Conservation (phyloP, 1,140 invertebrate species). For the Antheraea pernyi region DNA sequence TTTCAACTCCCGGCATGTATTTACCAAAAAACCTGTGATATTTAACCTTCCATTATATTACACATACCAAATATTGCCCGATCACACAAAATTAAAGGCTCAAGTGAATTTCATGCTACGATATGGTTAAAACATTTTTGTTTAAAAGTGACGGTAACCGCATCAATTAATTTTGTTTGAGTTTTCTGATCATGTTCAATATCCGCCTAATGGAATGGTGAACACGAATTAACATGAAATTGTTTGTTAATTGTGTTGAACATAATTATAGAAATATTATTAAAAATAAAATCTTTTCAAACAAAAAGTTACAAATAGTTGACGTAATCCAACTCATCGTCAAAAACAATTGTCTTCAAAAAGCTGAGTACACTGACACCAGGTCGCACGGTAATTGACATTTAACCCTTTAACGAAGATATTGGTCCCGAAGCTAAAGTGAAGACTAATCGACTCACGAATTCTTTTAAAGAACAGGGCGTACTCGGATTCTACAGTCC, state of each 20-base stretch:
- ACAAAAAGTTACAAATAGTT: too few species aligned
- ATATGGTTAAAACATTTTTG: conserved; percentile 6
- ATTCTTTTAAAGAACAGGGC: too few species aligned
- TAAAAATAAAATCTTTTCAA: too few species aligned
- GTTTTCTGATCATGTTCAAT: background rate
- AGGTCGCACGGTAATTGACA: too few species aligned
- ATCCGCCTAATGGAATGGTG: background rate
- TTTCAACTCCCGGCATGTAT: background rate
- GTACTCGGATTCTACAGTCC: too few species aligned
- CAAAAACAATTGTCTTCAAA: too few species aligned
- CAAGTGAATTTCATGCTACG: background rate
- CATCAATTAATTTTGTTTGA: background rate
- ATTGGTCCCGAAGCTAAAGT: too few species aligned
- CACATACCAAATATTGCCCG: background rate
- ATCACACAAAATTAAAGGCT: background rate
- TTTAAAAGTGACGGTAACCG: background rate
- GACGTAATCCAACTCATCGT: too few species aligned
- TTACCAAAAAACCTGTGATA: background rate
- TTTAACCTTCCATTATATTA: background rate
- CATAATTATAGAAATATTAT: too few species aligned
- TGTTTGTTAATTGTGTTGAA: background rate
- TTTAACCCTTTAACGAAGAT: too few species aligned
- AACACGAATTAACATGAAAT: background rate
- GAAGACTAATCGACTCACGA: too few species aligned
- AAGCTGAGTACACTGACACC: too few species aligned